phyloP scores from a whole-genome alignment of 1,140 invertebrate species.

The Oryctes rhinoceros region DNA sequence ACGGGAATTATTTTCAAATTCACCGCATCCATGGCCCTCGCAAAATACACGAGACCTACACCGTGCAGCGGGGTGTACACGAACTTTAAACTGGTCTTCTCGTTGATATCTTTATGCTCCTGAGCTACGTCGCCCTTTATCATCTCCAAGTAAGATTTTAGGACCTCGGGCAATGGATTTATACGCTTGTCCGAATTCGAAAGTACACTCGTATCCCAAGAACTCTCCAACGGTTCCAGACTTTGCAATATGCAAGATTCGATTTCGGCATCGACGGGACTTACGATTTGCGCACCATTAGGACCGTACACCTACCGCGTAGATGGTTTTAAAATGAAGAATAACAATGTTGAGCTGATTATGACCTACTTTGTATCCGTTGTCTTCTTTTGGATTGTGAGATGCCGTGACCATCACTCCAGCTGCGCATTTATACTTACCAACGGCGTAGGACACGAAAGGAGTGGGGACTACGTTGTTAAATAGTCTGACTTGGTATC shows the following conservation, averaged over 20 bases:
- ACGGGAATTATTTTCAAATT: constrained; percentile 85
- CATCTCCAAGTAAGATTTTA: constrained; percentile 73
- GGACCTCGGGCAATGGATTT: constrained; percentile 70
- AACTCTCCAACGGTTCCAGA: constrained; percentile 73
- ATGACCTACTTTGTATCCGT: constrained; percentile 87
- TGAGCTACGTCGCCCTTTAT: constrained; percentile 62
- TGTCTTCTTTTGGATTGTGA: constrained; percentile 99
- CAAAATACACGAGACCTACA: constrained; percentile 86
- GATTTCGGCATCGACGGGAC: constrained; percentile 91
- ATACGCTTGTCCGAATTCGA: constrained; percentile 62
- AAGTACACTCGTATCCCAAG: constrained; percentile 70
- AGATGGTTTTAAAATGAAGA: background rate
- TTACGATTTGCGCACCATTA: constrained; percentile 96
- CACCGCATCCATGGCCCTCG: constrained; percentile 77
- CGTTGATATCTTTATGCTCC: constrained; percentile 68
- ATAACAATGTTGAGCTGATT: background rate
- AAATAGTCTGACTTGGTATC: constrained; percentile 86
- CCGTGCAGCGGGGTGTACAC: constrained; percentile 99
- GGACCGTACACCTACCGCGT: constrained; percentile 81
- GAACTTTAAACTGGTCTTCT: constrained; percentile 71
- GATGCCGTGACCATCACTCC: constrained; percentile 98
- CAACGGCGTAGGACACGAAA: constrained; percentile 87
- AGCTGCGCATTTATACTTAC: constrained; percentile 73
- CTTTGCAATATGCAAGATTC: constrained; percentile 81
- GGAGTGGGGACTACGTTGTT: constrained; percentile 89